Percentiles rank a stretch among this genome's conserved stretches.
These are phyloP conservation scores for Ctena decussata DNA, from an alignment of 2,888 invertebrate genomes.

Conservation along the genomic window DNA sequence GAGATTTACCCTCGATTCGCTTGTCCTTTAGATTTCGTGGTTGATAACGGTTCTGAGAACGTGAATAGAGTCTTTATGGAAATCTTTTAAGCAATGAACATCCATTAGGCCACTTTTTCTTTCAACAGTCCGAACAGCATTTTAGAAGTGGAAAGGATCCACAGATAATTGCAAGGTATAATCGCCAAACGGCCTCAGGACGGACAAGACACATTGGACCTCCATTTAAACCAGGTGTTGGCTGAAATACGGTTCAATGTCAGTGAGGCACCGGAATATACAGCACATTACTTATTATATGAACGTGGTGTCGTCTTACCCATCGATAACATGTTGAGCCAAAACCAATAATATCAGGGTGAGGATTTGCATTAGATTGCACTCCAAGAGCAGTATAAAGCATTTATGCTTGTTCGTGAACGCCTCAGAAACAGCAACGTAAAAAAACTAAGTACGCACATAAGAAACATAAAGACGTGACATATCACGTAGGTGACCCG, in stretches of 20 bases:
- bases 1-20: conserved; percentile 24
- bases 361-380: conserved; percentile 43
- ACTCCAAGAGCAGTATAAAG: conserved; percentile 38
- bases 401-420: conserved; percentile 32
- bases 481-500: neutral
- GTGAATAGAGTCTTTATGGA: conserved; percentile 21
- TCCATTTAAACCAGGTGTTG: conserved; percentile 52
- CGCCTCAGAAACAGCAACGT: conserved; percentile 32
- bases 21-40: conserved; percentile 16
- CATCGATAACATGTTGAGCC: conserved; percentile 45
- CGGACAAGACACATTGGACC: conserved; percentile 42
- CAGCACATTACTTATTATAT: conserved; percentile 45
- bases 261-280: conserved; percentile 27
- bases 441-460: conserved; percentile 39
- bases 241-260: conserved; percentile 47
- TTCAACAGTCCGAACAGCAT: conserved; percentile 33
- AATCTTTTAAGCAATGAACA: conserved; percentile 35
- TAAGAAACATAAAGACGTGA: conserved; percentile 22
- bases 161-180: conserved; percentile 32
- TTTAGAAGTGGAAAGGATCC: conserved; percentile 28
- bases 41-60: conserved; percentile 47
- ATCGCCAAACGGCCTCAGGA: conserved; percentile 28
- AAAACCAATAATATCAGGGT: conserved; percentile 25
- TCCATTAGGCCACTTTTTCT: conserved; percentile 45
- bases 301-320: conserved; percentile 51